These are phyloP conservation scores for Botia almorhae DNA, from an alignment of 2,797 vertebrate genomes.

Conservation along the genomic window DNA sequence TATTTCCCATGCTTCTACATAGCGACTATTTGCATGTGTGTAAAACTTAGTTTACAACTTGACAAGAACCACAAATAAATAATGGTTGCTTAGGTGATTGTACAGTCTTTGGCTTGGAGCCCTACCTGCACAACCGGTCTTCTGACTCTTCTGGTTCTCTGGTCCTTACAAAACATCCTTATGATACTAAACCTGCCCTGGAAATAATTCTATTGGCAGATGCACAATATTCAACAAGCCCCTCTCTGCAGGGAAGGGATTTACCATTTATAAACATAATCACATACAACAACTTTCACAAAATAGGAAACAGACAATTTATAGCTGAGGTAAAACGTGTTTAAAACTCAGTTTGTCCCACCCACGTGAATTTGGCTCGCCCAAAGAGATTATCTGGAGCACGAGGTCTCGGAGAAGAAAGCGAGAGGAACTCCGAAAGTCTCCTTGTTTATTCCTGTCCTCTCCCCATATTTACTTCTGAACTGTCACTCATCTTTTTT, in stretches of 20 bases:
- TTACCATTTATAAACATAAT: slow-evolving; percentile 79
- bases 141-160: slow-evolving; percentile 2
- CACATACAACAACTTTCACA: slow-evolving; percentile 63
- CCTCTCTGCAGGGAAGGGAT: slow-evolving; percentile 79
- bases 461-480: slow-evolving; percentile 78
- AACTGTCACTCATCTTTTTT: slow-evolving; percentile 78
- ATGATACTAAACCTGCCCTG: slow-evolving; percentile 71
- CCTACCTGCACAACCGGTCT: not conserved
- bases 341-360: slow-evolving; percentile 36
- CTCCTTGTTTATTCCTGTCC: slow-evolving; percentile 80
- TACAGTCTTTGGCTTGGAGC: not conserved
- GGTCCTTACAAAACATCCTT: slow-evolving; percentile 13
- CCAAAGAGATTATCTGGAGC: slow-evolving; percentile 14
- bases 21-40: not conserved
- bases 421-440: slow-evolving; percentile 77
- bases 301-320: slow-evolving; percentile 36
- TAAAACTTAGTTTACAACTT: not conserved
- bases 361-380: slow-evolving; percentile 35
- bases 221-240: slow-evolving; percentile 83
- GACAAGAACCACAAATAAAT: not conserved
- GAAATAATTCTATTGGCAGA: slow-evolving; percentile 85
- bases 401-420: slow-evolving; percentile 61
- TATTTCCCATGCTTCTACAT: not conserved
- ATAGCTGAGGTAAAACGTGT: slow-evolving; percentile 29
- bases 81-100: not conserved